Percentiles rank a stretch among this genome's conserved stretches.
These are phyloP conservation scores for Nycticebus coucang DNA, from an alignment of 2,113 vertebrate species.

Conservation along the genomic window DNA sequence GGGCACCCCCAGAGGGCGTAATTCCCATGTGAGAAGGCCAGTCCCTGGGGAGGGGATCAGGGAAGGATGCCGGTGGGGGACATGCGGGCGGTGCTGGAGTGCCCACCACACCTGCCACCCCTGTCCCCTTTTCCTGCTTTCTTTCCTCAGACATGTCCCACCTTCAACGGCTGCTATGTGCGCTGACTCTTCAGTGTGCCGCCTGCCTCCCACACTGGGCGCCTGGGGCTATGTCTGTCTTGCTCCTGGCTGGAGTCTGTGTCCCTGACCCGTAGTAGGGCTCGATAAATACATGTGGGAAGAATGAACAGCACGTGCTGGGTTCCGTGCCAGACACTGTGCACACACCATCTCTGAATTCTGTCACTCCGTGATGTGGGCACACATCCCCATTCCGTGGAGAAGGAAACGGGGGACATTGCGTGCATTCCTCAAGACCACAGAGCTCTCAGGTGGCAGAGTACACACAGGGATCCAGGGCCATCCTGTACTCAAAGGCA, in stretches of 20 bases:
- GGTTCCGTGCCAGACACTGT: fast-evolving
- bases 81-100: too few species aligned
- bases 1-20: neutral
- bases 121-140: neutral
- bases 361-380: neutral
- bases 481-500: fast-evolving
- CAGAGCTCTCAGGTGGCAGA: neutral
- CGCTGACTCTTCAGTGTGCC: neutral
- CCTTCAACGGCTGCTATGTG: neutral
- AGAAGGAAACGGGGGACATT: neutral
- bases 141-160: neutral
- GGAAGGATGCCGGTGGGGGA: neutral
- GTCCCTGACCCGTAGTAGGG: neutral
- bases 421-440: neutral
- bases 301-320: neutral
- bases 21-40: neutral
- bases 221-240: neutral
- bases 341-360: neutral
- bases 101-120: too few species aligned
- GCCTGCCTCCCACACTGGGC: neutral
- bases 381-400: neutral
- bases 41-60: neutral
- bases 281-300: neutral
- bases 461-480: too few species aligned
- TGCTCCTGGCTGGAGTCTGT: neutral